Base-by-base conservation (phyloP, 2,113 vertebrate species). In the Kryptolebias marmoratus region DNA sequence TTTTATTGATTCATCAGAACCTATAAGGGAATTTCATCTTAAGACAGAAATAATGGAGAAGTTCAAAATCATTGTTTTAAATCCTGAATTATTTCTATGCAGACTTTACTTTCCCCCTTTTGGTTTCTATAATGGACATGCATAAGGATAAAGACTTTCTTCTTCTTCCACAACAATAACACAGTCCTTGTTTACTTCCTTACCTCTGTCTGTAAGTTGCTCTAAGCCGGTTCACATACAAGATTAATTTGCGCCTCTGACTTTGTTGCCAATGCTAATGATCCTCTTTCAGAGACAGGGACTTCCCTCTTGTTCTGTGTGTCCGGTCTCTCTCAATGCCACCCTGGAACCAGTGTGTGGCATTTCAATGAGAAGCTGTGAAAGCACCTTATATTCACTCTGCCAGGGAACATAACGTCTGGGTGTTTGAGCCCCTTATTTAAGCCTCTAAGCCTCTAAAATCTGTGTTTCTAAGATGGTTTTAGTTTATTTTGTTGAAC, bases 311-410 rank as follows among this genome's bases (percentile, higher is more conserved):
- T 53, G 74, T 64, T 70, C 66, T 71, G 47, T 59, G 58, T 79
- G 56, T 79, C 66, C 31, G 44, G 67, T 32, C 77, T 53, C 64
- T 57, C 56, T 87, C 79, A 52, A 3, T 88, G 74, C 79, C 74
- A 70, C 62, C 1, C 55, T 53, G 71, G 66, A 75, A 54, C 82
- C 77, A 54, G 82, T 66, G 80, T 80, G 71, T 81, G 53, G 90
- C 87, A 91, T 92, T 79, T 91, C 84, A 91, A 91, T 91, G 85
- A 86, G 74, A 67, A 56, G 45, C 45, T 71, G 63, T 91, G 82
- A 87, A 91, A 84, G 86, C 74, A 65, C 53, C 86, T 50, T 15
- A 61, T 77, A 78, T 84, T 80, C 77, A 68, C 72, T 10, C 4
- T 45, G 77, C 81, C 74, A 73, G 50, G n/a, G 62, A 71, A 63